Conservation (phyloP, 1,140 invertebrate genomes). For the Ceratina calcarata region DNA sequence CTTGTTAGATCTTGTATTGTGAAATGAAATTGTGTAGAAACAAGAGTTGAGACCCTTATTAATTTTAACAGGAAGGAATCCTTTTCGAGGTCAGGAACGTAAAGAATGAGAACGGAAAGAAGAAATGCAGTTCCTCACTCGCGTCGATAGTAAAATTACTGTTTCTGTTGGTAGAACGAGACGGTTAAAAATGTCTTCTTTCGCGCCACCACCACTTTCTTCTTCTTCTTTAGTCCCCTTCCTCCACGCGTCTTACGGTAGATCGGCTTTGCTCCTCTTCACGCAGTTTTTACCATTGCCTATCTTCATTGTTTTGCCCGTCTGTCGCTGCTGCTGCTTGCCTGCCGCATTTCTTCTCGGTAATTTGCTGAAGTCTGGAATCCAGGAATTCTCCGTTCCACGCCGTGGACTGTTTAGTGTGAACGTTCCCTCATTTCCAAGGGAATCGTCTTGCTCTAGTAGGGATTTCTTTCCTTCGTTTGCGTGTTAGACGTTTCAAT, state of each 20-base stretch:
- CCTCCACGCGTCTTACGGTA: conserved; percentile 27
- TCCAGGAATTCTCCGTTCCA: conserved; percentile 65
- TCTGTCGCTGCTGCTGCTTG: background rate
- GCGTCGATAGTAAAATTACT: conserved; percentile 34
- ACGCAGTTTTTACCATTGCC: conserved; percentile 1
- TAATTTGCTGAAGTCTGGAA: conserved; percentile 49
- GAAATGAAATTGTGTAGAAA: background rate
- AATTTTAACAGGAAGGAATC: too few species aligned
- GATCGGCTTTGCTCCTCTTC: conserved; percentile 39
- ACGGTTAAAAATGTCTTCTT: conserved; percentile 65
- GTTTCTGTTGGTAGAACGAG: conserved; percentile 56
- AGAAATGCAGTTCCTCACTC: conserved; percentile 16
- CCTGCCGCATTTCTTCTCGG: conserved; percentile 37
- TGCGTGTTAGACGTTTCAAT: too few species aligned
- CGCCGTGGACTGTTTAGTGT: conserved; percentile 28
- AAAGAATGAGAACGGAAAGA: background rate
- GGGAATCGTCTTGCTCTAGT: conserved; percentile 7
- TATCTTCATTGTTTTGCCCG: conserved; percentile 17
- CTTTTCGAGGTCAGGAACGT: background rate
- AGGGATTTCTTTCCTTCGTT: background rate
- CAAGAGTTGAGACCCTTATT: background rate
- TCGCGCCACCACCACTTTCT: conserved; percentile 50
- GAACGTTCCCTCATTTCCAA: conserved; percentile 26
- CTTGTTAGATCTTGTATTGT: too few species aligned
- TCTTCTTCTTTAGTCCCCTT: conserved; percentile 1